Evolutionary conservation across 2,888 invertebrate genomes (phyloP).

Genomic region (Diploptera punctata): DNA sequence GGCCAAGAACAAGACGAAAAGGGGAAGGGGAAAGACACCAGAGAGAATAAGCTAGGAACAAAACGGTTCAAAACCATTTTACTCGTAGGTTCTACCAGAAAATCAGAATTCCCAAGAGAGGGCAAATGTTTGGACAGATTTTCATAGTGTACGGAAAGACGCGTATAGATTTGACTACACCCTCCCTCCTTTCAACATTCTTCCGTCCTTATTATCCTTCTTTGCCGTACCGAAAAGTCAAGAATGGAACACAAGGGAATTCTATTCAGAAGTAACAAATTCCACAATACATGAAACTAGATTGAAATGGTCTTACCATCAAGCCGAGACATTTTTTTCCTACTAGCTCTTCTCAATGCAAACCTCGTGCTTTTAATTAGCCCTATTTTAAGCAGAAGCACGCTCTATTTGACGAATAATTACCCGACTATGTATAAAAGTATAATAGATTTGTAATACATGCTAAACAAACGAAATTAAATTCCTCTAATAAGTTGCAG

Average conservation of each 20-base stretch:
- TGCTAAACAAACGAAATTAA: too few species aligned
- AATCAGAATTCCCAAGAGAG: conserved; percentile 28
- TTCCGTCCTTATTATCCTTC: neutral
- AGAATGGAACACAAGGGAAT: conserved; percentile 25
- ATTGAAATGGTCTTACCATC: conserved; percentile 9
- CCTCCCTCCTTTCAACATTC: neutral
- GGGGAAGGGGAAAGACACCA: conserved; percentile 3
- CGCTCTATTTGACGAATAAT: too few species aligned
- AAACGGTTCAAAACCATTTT: conserved; percentile 30
- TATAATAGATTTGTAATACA: too few species aligned
- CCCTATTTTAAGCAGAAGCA: neutral
- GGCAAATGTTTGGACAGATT: conserved; percentile 41
- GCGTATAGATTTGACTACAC: conserved; percentile 17
- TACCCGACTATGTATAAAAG: too few species aligned
- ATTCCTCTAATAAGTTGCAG: too few species aligned
- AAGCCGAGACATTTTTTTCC: neutral
- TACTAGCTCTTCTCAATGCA: neutral
- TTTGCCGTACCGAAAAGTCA: conserved; percentile 21
- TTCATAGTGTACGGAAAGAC: conserved; percentile 22
- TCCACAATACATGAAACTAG: conserved; percentile 20
- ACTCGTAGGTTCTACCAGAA: conserved; percentile 14
- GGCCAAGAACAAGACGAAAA: neutral
- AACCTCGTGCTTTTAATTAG: conserved; percentile 18
- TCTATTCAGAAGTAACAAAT: conserved; percentile 32
- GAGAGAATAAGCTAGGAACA: conserved; percentile 23